Evolutionary conservation across 2,113 vertebrate species (phyloP), one percentile per base, ranked within the genome.

Genomic region (Malurus cyaneus): DNA sequence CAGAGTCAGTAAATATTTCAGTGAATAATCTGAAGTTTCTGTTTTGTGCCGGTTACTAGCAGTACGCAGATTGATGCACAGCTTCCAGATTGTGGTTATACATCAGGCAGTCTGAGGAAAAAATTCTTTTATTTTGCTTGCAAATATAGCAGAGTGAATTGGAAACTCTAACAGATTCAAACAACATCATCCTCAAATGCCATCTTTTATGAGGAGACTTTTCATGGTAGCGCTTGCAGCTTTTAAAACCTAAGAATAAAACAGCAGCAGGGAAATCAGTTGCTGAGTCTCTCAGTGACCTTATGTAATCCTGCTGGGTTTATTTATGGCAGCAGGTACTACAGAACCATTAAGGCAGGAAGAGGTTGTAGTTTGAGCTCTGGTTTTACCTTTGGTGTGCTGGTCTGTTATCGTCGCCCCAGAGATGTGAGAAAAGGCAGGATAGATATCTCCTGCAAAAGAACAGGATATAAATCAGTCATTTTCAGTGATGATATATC

Each of bases 21-120:
- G 59, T 69, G 66, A 89, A 89, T 89, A 89, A 94, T 67, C 62
- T 91, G 80, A 64, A 79, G 85, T 80, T 71, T 94, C 77, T 92
- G 32, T 62, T 80, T 94, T 78, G 31, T 87, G 49, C 20, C 0
- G 0, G 25, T 80, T 87, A n/a, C 53, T 50, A 61, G 50, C 36
- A 85, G 41, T 52, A 50, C 65, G 44, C 24, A 92, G 73, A 71
- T 49, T 49, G 57, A 85, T 52, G 28, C 8, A 65, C 10, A 72
- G 61, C 28, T 89, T 88, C 78, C 71, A 84, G 69, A 80, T 7
- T 65, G 57, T 64, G 54, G 36, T 87, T 72, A 20, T 67, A 57
- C 23, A 71, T 39, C 47, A 86, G 17, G n/a, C 57, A 80, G 32
- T 29, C 46, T 32, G 64, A 84, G 44, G 18, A 73, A 88, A 78